Evolutionary conservation across 37 sponge, comb jelly and placozoan genomes (phyloP), one percentile per base, ranked within the genome.

Genomic region (Cladorhizidae sp.): DNA sequence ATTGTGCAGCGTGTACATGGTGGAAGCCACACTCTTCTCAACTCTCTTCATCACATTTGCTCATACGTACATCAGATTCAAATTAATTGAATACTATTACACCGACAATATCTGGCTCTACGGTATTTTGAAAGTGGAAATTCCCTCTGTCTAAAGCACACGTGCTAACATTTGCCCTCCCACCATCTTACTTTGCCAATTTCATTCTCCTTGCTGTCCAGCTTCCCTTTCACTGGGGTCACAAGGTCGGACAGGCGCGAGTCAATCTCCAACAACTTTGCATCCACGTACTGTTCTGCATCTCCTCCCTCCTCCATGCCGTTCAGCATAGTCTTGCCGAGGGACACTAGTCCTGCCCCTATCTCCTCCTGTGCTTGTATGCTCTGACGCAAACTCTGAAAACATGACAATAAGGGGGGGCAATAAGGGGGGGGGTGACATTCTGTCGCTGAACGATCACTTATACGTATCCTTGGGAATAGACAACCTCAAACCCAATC

Each of bases 211-310:
- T 40, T 63, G 35, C 9, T 12, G 33, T 63, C 78, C 39, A 77
- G 29, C 5, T 36, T 42, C 1, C 78, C 78, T 9, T 35, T 40
- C 22, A 36, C 51, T 29, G 42, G 70, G 20, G 80, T 55, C 37
- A 79, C 80, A 28, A 79, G 69, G 36, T 79, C 69, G 15, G 39
- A 55, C 56, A 28, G 45, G 12, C 80, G 68, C 22, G 43, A 28
- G 12, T 79, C 80, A 11, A 79, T 17, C 9, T 38, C 36, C 0
- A 70, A 68, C 14, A 79, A 56, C 39, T 54, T 64, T 1, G 2
- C 38, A 36, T 79, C 80, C 1, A 79, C 67, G 56, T 23, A 51
- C 21, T 29, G 40, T 23, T 67, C 80, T 28, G 80, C 80, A 69
- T 67, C 80, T 1, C 69, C 56, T 25, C 56, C 56, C 7, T 23